Evolutionary conservation across 2,113 vertebrate genomes (phyloP).

Genomic region (Petrocephalus microphthalmus): DNA sequence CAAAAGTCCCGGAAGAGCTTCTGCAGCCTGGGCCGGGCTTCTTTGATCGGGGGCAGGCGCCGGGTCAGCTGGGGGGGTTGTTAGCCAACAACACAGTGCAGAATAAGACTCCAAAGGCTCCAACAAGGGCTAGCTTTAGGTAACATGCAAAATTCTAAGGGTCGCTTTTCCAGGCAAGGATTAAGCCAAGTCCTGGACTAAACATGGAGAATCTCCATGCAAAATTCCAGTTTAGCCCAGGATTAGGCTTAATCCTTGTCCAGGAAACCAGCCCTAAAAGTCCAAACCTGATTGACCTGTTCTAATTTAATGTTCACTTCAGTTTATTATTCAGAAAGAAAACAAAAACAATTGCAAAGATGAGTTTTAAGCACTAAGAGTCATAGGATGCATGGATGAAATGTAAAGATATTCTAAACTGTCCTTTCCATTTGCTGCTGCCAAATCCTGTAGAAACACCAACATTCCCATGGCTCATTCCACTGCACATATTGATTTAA

Average conservation of each 20-base stretch:
- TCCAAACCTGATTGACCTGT: neutral
- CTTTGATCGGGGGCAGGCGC: constrained; percentile 86
- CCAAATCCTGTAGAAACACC: neutral
- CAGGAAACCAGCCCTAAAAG: neutral
- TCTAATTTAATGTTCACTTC: neutral
- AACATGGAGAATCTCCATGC: too few species aligned
- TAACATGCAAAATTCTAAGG: neutral
- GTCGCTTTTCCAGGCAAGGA: too few species aligned
- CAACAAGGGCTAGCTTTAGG: neutral
- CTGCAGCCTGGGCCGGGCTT: constrained; percentile 89
- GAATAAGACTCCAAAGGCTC: neutral
- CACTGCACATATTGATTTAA: neutral
- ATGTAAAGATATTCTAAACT: neutral
- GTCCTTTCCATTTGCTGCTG: neutral
- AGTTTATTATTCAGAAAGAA: neutral
- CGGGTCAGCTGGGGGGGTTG: constrained; percentile 70
- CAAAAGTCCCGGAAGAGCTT: constrained; percentile 98
- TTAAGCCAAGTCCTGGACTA: too few species aligned
- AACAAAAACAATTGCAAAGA: neutral
- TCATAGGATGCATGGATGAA: neutral
- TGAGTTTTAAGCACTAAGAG: neutral
- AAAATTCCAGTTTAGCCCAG: too few species aligned
- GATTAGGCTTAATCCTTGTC: too few species aligned
- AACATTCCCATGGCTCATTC: neutral
- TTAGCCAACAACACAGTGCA: neutral